These are phyloP conservation scores for Priocnemis perturbator DNA, from an alignment of 2,888 invertebrate genomes.

Conservation along the genomic window DNA sequence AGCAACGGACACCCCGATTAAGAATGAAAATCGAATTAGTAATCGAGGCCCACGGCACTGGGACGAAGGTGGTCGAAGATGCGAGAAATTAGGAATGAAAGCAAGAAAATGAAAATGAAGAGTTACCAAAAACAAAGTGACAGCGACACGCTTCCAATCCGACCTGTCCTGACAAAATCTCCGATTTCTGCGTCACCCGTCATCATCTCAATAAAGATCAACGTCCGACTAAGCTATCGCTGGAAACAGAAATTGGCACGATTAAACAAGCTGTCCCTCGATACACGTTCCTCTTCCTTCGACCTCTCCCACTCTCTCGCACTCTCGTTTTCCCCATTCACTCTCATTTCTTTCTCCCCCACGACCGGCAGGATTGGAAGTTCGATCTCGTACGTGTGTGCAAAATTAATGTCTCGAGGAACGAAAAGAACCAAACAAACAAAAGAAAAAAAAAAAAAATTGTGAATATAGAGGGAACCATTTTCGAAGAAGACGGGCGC, in stretches of 20 bases:
- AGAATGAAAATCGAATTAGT: no score
- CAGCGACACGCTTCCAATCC: slow-evolving; percentile 68
- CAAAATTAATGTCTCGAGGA: no score
- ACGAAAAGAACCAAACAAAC: no score
- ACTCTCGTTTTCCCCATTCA: no score
- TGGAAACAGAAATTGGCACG: slow-evolving; percentile 68
- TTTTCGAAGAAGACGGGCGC: not conserved
- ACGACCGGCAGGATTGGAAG: slow-evolving; percentile 67
- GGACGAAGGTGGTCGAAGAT: not conserved
- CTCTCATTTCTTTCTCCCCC: not conserved
- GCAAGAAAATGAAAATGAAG: slow-evolving; percentile 51
- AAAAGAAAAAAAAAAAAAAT: not conserved
- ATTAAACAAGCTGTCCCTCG: slow-evolving; percentile 35
- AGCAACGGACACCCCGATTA: no score
- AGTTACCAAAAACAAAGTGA: slow-evolving; percentile 68
- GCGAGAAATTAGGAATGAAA: slow-evolving; percentile 32
- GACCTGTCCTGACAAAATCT: slow-evolving; percentile 67
- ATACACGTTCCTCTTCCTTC: slow-evolving; percentile 20
- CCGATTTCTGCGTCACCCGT: slow-evolving; percentile 60
- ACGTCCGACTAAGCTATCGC: slow-evolving; percentile 73
- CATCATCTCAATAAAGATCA: slow-evolving; percentile 64
- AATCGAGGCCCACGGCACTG: no score
- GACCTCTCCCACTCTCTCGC: no score
- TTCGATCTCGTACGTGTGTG: slow-evolving; percentile 20
- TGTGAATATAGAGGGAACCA: not conserved